phyloP scores from a whole-genome alignment of 2,113 vertebrate genomes.

The Corynorhinus townsendii region DNA sequence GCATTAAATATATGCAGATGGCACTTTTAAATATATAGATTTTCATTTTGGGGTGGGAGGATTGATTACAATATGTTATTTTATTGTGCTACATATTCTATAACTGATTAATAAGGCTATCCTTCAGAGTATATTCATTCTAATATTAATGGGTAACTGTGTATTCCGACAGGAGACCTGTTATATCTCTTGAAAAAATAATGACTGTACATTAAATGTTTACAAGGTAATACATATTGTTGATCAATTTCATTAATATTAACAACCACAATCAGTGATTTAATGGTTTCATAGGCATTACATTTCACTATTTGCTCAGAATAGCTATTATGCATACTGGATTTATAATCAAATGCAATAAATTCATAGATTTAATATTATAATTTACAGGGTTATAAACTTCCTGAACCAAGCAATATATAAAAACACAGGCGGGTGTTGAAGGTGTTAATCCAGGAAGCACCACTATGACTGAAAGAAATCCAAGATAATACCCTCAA shows the following conservation, averaged over 20 bases:
- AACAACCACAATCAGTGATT: conserved; percentile 33
- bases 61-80: background rate
- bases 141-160: conserved; percentile 25
- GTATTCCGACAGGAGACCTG: background rate
- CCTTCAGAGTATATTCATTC: conserved; percentile 28
- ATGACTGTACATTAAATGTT: conserved; percentile 46
- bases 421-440: background rate
- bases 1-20: background rate
- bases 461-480: background rate
- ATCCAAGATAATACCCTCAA: background rate
- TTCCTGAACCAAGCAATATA: conserved; percentile 15
- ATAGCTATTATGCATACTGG: background rate
- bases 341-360: background rate
- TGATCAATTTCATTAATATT: conserved; percentile 52
- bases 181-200: conserved; percentile 22
- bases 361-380: conserved; percentile 13
- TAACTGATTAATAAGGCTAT: conserved; percentile 31
- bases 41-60: background rate
- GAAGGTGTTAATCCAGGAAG: background rate
- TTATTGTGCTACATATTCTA: background rate
- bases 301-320: conserved; percentile 33
- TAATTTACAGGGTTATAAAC: conserved; percentile 2
- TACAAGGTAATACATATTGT: conserved; percentile 54
- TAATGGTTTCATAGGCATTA: conserved; percentile 37
- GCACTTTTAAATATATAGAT: conserved; percentile 39